phyloP scores from a whole-genome alignment of 2,113 vertebrate species.

The Gymnogyps californianus region DNA sequence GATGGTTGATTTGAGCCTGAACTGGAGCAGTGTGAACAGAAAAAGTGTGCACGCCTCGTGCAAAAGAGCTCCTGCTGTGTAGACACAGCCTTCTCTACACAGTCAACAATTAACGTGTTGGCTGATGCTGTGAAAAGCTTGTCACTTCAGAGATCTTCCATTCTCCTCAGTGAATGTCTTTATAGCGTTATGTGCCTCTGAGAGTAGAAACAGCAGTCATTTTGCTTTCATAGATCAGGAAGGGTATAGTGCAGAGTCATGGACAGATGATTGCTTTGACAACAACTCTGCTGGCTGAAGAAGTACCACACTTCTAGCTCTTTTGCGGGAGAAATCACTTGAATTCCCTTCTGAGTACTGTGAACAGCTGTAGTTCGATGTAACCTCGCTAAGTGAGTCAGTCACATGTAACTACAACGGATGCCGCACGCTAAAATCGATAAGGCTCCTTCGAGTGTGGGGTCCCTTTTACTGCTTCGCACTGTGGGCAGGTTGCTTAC shows the following conservation, averaged over 20 bases:
- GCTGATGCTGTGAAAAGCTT: not conserved
- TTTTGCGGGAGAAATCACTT: not conserved
- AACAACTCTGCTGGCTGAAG: not conserved
- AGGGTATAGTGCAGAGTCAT: not conserved
- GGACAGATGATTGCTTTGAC: not conserved
- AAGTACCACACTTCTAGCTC: not conserved
- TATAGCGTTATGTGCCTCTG: not conserved
- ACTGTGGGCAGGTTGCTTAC: not conserved
- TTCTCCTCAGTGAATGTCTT: not conserved
- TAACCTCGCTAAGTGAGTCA: not conserved
- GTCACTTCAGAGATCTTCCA: not conserved
- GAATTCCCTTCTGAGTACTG: not conserved
- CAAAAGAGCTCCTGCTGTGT: not conserved
- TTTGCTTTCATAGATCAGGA: not conserved
- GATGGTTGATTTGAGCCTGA: not conserved
- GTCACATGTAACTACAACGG: fast-evolving
- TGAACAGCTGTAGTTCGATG: fast-evolving
- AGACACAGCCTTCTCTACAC: not conserved
- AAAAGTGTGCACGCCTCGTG: not conserved
- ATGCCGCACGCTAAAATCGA: not conserved
- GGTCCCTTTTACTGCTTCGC: fast-evolving
- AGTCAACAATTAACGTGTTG: not conserved
- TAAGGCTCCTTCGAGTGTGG: not conserved
- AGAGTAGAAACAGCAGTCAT: fast-evolving
- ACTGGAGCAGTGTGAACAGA: not conserved